Evolutionary conservation across 1,140 invertebrate species (phyloP), one percentile per base, ranked within the genome.

Genomic region (Drosophila arawakana): DNA sequence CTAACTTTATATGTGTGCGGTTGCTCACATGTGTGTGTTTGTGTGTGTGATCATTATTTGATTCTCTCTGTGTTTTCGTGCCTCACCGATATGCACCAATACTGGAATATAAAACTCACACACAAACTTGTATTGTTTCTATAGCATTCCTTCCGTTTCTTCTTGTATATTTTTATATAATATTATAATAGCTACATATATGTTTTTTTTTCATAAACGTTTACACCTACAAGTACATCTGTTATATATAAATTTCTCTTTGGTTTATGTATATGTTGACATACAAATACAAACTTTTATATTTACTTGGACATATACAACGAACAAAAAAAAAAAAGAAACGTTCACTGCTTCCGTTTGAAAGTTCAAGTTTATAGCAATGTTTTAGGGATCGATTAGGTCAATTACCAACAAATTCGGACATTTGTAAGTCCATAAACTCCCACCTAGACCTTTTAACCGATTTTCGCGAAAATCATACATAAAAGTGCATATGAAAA

Each of bases 11-110:
- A 10, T 57, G 18, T 57, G 25, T 50, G 37, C 25, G 13, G 15
- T 25, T 21, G 39, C 34, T 4, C 8, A 47, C 2, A 9, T 44
- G 15, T 57, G 39, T 9, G 21, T 46, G 25, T 43, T 9, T 59
- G 37, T 44, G 8, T 71, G 66, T 43, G 46, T 71, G 73, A 75
- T 75, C 68, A 18, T 71, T 65, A 52, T 65, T 71, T 58, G 54
- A n/a, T 30, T 57, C 41, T 47, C 49, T 69, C 39, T 74, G 34
- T 25, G 62, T 44, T 41, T 55, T 60, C 4, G 37, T 58, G 57
- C 18, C 43, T 37, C 58, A 69, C 43, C 30, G 35, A 74, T 41
- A 69, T 10, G 7, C 67, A 71, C 68, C 9, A 57, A 58, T 37
- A 73, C 21, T 13, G 10, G 7, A 55, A 9, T 46, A 69, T 13